Evolutionary conservation across 1,140 invertebrate genomes (phyloP).

Genomic region (Drosophila hydei): DNA sequence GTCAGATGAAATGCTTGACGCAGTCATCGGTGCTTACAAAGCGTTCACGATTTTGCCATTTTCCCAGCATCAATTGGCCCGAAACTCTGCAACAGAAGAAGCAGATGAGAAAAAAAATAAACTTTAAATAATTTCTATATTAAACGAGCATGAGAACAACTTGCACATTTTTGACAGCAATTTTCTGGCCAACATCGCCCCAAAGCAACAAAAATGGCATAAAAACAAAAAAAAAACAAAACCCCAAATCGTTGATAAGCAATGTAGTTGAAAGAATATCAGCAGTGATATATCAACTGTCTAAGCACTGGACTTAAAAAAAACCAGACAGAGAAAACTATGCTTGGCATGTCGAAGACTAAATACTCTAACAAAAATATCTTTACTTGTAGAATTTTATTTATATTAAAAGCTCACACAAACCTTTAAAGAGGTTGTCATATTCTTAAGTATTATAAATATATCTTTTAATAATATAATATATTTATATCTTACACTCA

Average conservation of each 20-base stretch:
- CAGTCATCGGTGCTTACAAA: conserved; percentile 15
- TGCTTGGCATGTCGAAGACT: neutral
- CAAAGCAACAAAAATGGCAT: conserved; percentile 25
- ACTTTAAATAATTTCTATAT: conserved; percentile 76
- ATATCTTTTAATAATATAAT: no score
- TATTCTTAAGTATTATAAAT: no score
- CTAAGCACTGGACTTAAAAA: conserved; percentile 4
- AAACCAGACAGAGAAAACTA: neutral
- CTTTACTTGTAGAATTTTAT: neutral
- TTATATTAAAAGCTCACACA: no score
- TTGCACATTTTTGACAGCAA: conserved; percentile 65
- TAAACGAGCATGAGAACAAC: conserved; percentile 76
- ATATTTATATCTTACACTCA: no score
- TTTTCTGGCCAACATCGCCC: conserved; percentile 44
- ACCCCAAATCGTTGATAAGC: conserved; percentile 32
- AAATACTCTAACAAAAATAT: neutral
- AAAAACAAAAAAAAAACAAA: neutral
- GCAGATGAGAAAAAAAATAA: conserved; percentile 11
- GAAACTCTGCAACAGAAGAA: conserved; percentile 3
- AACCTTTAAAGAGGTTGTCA: no score
- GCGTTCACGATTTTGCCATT: conserved; percentile 45
- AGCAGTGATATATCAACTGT: conserved; percentile 73
- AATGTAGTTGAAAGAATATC: conserved; percentile 48
- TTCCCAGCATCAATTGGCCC: conserved; percentile 35
- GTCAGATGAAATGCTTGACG: conserved; percentile 43